Evolutionary conservation across 2,113 vertebrate genomes (phyloP).

Genomic region (Hippotragus niger): DNA sequence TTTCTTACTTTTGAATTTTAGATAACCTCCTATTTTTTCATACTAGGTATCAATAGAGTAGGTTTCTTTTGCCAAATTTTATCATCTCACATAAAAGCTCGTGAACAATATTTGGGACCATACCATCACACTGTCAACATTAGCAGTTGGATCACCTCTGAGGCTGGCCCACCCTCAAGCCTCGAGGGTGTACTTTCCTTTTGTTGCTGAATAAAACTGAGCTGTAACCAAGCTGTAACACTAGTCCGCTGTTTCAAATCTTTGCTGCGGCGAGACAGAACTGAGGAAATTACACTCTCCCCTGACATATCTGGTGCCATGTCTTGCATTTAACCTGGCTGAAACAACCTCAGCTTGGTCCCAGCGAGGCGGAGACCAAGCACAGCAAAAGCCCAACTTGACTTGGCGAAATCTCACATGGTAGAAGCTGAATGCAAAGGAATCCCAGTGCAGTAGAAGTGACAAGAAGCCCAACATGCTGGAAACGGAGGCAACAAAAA

Average conservation of each 20-base stretch:
- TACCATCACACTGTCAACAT: neutral
- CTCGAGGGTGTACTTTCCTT: neutral
- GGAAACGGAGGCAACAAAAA: neutral
- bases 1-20: neutral
- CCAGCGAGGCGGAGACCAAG: neutral
- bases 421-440: neutral
- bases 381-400: neutral
- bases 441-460: neutral
- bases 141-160: neutral
- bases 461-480: neutral
- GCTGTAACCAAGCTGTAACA: neutral
- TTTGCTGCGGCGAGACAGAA: neutral
- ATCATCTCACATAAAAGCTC: neutral
- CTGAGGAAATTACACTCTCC: neutral
- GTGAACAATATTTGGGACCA: neutral
- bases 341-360: neutral
- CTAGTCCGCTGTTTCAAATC: neutral
- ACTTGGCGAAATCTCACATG: neutral
- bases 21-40: neutral
- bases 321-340: neutral
- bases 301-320: neutral
- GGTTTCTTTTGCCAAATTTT: neutral
- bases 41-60: neutral
- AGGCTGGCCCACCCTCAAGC: neutral
- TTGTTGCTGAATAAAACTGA: neutral